Evolutionary conservation across 2,888 invertebrate species (phyloP).

Genomic region (Acrobasis repandana): DNA sequence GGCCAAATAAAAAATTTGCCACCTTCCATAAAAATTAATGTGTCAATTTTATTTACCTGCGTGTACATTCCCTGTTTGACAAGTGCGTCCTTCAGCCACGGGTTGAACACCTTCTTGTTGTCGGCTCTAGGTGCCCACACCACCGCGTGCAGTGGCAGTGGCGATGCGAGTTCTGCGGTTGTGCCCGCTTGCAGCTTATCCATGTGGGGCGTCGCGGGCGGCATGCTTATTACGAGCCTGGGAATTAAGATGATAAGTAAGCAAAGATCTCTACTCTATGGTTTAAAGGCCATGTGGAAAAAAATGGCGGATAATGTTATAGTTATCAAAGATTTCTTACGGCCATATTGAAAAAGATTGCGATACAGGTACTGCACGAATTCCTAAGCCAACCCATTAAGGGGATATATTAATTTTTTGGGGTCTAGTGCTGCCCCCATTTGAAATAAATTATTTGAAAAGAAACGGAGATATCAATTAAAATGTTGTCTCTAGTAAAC

Average conservation of each 20-base stretch:
- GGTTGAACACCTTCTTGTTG: constrained; percentile 90
- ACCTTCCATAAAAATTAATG: background rate
- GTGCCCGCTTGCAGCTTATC: constrained; percentile 89
- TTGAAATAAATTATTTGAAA: no score
- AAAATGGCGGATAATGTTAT: no score
- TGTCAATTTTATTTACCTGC: constrained; percentile 70
- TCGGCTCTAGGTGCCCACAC: constrained; percentile 95
- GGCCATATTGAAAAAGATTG: no score
- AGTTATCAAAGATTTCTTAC: no score
- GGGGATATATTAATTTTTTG: no score
- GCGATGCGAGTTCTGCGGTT: constrained; percentile 85
- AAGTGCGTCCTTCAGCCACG: constrained; percentile 95
- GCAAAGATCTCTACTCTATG: no score
- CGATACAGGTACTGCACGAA: no score
- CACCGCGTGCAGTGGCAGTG: constrained; percentile 90
- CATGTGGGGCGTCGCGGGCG: constrained; percentile 94
- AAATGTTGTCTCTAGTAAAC: no score
- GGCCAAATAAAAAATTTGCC: background rate
- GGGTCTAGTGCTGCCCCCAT: no score
- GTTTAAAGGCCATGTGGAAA: no score
- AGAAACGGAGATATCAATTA: no score
- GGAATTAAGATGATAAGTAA: constrained; percentile 30
- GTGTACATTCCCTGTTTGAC: constrained; percentile 96
- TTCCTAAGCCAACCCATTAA: no score
- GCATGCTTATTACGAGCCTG: constrained; percentile 91